Evolutionary conservation across 2,888 invertebrate species (phyloP), one percentile per base, ranked within the genome.

Genomic region (Leptopilina drosophilae): DNA sequence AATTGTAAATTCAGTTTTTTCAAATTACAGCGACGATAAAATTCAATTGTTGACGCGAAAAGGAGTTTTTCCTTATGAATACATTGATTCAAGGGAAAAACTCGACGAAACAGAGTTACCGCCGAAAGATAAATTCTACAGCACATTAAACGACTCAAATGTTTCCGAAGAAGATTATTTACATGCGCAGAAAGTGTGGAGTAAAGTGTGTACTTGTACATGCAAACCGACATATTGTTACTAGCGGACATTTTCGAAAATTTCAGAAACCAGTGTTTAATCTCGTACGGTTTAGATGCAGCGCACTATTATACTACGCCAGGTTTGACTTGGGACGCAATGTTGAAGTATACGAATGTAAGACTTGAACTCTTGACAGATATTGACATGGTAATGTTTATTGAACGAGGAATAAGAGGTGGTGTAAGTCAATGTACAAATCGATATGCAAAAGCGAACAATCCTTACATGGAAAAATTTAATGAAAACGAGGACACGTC

Each of bases 401-500:
- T 76, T 11, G 42, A 76, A 42, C 62, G 64, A 6, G 62, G 62
- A 15, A 76, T 33, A 46, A 49, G 76, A 40, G 76, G 76, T 20
- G 20, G 20, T 20, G 20, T 20, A 20, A 20, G 20, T 20, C 20
- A 20, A 20, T 20, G 20, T 20, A 1, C 20, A 20, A 20, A 20
- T 20, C 20, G 20, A 20, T 83, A 87, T 76, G 83, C 84, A 0
- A 67, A 73, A n/a, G 87, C 85, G 5, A 80, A 77, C 46, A 80
- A 77, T 59, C 14, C 0, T 2, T 78, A 66, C 66, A 65, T 66
- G 62, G 11, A 7, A 8, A 26, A 6, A 9, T 69, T 56, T 1
- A n/a, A 5, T 14, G 42, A 42, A 42, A 42, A 7, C 2, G 42
- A 42, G 42, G 42, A 42, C 5, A 42, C 42, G 42, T 42, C n/a